Base-by-base conservation (phyloP, 2,797 vertebrate species). In the Darevskia mixta region DNA sequence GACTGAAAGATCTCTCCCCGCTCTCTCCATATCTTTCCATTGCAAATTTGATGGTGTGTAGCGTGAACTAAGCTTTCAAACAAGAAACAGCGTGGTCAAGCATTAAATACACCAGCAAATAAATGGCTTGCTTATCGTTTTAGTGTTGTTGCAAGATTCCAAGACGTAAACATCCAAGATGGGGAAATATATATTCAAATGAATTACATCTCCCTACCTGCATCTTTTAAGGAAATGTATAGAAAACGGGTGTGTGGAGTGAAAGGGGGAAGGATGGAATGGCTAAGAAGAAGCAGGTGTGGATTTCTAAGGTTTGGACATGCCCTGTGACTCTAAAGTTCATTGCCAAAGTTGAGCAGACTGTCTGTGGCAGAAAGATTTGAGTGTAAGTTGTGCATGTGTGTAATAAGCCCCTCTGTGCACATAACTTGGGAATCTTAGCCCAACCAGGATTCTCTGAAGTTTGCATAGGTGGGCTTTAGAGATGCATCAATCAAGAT, bases 41-140 rank as follows among this genome's bases (percentile, higher is more conserved):
- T 55, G 90, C 61, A 86, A 73, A 77, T 82, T 23, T 71, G 77
- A 61, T 83, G 89, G 67, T 78, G 67, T 89, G 83, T 32, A 82
- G 90, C 82, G 77, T n/a, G 61, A 35, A 89, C n/a, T 87, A 86
- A 66, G 75, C 81, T 93, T 90, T 92, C 88, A 1, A 32, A 90
- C 79, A 79, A 6, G 17, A 43, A 38, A 71, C 2, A 58, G 25
- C 82, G 8, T 61, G 82, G 49, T 90, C 90, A 0, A 0, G 29
- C 86, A 77, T 92, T 85, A 83, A 79, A 73, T 73, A 35, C 35
- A 32, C 86, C 89, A 25, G 4, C 79, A 69, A 67, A 69, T 27
- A 69, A 69, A 69, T 55, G 9, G 25, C 67, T 69, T 69, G 10
- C 35, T 73, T 38, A n/a, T 69, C 8, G 10, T 69, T 27, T 69